Percentiles rank a stretch among this genome's conserved stretches.
Evolutionary conservation across 2,888 invertebrate species (phyloP).

Genomic region (Apantesis nais): DNA sequence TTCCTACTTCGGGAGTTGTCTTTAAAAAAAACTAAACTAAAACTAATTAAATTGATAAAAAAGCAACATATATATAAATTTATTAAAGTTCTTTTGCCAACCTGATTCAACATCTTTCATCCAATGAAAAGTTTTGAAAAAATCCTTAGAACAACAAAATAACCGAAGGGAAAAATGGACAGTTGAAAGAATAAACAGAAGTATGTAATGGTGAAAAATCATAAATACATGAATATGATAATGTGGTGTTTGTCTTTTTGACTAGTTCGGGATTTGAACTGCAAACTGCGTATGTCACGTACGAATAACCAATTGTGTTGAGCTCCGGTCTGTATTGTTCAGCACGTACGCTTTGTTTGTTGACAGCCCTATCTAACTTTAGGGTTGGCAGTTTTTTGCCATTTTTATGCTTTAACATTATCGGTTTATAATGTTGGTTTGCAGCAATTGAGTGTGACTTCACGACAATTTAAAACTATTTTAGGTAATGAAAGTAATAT

Average conservation of each 20-base stretch:
- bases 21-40: too few species aligned
- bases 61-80: too few species aligned
- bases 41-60: too few species aligned
- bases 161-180: too few species aligned
- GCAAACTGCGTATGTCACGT: conserved; percentile 33
- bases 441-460: background rate
- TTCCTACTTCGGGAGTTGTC: too few species aligned
- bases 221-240: conserved; percentile 2
- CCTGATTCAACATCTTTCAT: too few species aligned
- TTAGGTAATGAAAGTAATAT: too few species aligned
- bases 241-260: conserved; percentile 20
- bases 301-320: conserved; percentile 21
- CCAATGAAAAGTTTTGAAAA: too few species aligned
- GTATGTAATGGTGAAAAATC: background rate
- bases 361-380: conserved; percentile 18
- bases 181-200: background rate
- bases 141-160: too few species aligned
- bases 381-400: conserved; percentile 26
- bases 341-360: conserved; percentile 43
- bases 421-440: background rate
- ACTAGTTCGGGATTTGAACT: conserved; percentile 17
- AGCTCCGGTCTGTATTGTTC: conserved; percentile 27
- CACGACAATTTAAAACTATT: background rate
- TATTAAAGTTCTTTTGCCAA: too few species aligned
- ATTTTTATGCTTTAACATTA: background rate